Evolutionary conservation across 2,797 vertebrate species (phyloP).

Genomic region (Xenops minutus): DNA sequence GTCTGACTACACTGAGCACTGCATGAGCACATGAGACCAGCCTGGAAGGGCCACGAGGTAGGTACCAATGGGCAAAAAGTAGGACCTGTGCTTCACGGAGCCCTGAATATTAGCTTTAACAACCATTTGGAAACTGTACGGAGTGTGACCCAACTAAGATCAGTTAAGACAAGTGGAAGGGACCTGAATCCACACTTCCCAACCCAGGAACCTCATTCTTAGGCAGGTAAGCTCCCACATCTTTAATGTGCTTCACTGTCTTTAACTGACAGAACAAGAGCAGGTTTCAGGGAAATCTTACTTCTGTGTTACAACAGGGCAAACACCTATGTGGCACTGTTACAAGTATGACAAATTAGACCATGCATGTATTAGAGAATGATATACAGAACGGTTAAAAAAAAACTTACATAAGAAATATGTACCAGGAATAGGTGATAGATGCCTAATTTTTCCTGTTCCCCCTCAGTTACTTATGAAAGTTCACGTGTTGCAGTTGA

Average conservation of each 20-base stretch:
- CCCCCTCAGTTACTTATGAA: not conserved
- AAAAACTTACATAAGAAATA: not conserved
- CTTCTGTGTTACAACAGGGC: not conserved
- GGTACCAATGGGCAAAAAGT: not conserved
- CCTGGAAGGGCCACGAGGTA: fast-evolving
- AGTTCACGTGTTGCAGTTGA: not conserved
- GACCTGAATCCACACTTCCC: not conserved
- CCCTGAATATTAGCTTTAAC: not conserved
- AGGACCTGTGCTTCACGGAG: fast-evolving
- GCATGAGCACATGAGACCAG: fast-evolving
- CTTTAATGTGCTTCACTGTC: not conserved
- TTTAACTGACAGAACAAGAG: not conserved
- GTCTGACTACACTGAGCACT: not conserved
- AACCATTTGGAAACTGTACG: not conserved
- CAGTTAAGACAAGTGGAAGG: not conserved
- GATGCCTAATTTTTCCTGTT: not conserved
- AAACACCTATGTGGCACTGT: not conserved
- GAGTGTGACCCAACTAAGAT: not conserved
- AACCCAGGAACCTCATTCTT: not conserved
- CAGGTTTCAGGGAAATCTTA: not conserved
- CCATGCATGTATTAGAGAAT: not conserved
- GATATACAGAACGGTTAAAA: not conserved
- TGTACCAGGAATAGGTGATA: not conserved
- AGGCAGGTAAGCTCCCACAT: not conserved
- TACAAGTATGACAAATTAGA: not conserved